Evolutionary conservation across 2,888 invertebrate species (phyloP), one percentile per base, ranked within the genome.

Genomic region (Drosophila anomalipes): DNA sequence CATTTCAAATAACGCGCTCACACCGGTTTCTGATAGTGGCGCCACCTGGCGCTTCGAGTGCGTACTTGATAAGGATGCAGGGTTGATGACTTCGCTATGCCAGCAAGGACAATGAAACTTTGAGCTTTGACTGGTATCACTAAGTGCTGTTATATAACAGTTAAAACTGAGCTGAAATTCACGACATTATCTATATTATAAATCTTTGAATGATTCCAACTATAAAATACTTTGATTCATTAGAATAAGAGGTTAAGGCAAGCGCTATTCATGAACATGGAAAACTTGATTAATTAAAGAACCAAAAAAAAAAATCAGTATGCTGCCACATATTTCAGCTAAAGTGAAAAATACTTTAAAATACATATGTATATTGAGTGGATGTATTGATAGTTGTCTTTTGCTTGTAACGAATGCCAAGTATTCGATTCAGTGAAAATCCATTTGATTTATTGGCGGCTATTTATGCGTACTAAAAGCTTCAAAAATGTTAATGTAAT

Each of bases 401-500:
- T 51, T 35, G 59, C 37, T 65, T 49, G 65, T 52, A 7, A 28
- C 49, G 66, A 77, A 85, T 86, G 75, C 62, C 60, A 62, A 77
- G 72, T 56, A 86, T 86, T 70, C 69, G 62, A 44, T 61, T 66
- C 54, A 69, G 62, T 64, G 70, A 76, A 81, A 74, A 81, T 68
- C 71, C 78, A 64, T 72, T 76, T 86, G 85, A 86, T 86, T 86
- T 86, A 86, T 86, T 80, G 44, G 53, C 28, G 47, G 58, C 63
- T 54, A 58, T 62, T 60, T 56, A 58, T 69, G 57, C 74, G 63
- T 37, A 66, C 59, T 64, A 73, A 79, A 73, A 70, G 73, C 80
- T 70, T 68, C 60, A 64, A 70, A 74, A 77, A 83, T 83, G 73
- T 86, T 84, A 86, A 85, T 85, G 86, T 86, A 84, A 83, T 86